Conservation (phyloP, 2,113 vertebrate species). For the Chaetodon auriga region DNA sequence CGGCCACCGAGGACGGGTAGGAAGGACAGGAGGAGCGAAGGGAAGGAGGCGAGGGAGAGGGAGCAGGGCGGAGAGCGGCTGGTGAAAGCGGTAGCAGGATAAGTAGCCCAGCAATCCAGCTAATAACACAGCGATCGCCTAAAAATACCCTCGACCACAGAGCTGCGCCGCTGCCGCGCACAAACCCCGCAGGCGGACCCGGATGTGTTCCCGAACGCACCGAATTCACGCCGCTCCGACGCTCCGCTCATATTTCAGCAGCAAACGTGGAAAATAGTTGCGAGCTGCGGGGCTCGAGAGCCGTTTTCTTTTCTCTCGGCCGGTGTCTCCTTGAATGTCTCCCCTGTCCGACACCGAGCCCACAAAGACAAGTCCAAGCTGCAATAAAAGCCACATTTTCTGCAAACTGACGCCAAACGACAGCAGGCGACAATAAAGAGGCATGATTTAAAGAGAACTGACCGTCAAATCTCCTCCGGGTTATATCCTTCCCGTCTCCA, state of each 20-base stretch:
- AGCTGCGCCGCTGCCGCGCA: conserved; percentile 3
- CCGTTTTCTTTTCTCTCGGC: no score
- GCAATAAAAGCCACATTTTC: no score
- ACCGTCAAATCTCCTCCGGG: conserved; percentile 52
- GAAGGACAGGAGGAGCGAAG: not conserved
- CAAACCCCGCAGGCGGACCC: conserved; percentile 17
- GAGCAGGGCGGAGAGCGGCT: not conserved
- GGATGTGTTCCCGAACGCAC: conserved; percentile 15
- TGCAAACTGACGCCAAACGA: not conserved
- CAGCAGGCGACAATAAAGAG: no score
- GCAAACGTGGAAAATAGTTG: not conserved
- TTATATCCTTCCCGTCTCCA: not conserved
- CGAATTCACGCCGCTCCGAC: not conserved
- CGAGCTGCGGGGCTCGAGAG: not conserved
- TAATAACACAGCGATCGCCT: conserved; percentile 61
- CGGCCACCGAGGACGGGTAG: not conserved
- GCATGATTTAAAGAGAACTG: conserved; percentile 22
- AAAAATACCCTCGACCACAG: conserved; percentile 56
- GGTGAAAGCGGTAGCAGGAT: conserved; percentile 32
- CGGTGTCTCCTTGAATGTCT: no score
- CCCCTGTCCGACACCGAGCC: not conserved
- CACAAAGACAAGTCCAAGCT: not conserved
- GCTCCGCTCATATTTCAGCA: not conserved
- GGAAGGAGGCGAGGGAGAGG: not conserved
- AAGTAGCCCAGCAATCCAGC: conserved; percentile 50